A percentile compares a stretch with the other conserved stretches of the same genome.
These are phyloP conservation scores for Araneus ventricosus DNA, from an alignment of 1,140 invertebrate species.

Conservation along the genomic window DNA sequence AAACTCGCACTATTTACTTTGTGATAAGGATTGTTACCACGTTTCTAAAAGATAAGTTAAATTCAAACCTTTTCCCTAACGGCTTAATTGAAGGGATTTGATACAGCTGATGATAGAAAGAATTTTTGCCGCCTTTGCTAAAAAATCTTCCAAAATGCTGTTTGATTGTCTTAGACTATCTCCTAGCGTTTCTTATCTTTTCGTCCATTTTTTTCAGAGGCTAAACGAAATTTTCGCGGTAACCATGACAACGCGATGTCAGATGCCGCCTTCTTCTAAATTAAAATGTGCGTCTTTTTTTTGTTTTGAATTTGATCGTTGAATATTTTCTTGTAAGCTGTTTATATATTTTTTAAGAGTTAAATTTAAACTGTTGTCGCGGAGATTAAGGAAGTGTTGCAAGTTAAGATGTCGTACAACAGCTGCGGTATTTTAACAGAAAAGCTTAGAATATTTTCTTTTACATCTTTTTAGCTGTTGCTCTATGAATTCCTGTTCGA, in stretches of 20 bases:
- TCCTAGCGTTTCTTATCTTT: not conserved
- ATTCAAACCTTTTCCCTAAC: too few species aligned
- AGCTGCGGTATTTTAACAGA: too few species aligned
- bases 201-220: not conserved
- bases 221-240: not conserved
- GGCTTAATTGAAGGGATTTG: not conserved
- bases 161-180: not conserved
- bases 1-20: too few species aligned
- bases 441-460: too few species aligned
- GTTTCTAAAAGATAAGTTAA: too few species aligned
- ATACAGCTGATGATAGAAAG: not conserved
- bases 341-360: too few species aligned
- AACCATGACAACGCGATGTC: not conserved
- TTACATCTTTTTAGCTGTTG: too few species aligned
- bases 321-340: not conserved
- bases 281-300: not conserved
- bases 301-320: not conserved
- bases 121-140: not conserved
- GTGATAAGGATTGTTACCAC: too few species aligned
- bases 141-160: not conserved
- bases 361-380: too few species aligned
- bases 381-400: too few species aligned
- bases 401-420: too few species aligned
- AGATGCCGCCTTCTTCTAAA: not conserved
- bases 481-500: too few species aligned